Base-by-base conservation (phyloP, 2,113 vertebrate species). In the Zosterops pallidus region DNA sequence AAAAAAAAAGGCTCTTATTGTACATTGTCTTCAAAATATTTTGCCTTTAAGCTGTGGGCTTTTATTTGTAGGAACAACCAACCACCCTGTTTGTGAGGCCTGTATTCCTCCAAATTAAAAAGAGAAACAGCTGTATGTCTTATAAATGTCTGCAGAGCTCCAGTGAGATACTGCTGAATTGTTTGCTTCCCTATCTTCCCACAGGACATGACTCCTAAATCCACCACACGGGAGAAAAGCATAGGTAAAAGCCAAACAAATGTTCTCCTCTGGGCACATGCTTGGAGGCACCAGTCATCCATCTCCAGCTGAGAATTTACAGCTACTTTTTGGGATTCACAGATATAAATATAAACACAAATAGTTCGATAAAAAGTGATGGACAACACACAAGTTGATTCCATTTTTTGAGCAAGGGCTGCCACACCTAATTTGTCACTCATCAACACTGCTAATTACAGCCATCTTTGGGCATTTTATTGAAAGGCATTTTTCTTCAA, bases 11-110 rank as follows among this genome's bases (percentile, higher is more conserved):
- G 44, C 63, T 95, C 95, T 97, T 97, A 97, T 98, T 98, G 95
- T 97, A 97, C 89, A 97, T 98, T 98, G 97, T 98, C 97, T 98
- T 96, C 67, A 96, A 97, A 97, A 92, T 97, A 97, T 97, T 97
- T 98, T 98, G 95, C 95, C 96, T 97, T 96, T 98, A 96, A 98
- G 94, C 96, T 96, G 95, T 91, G 95, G 87, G 92, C 89, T 97
- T 98, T 97, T 96, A 97, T 97, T 97, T 95, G 96, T 94, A 97
- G 94, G 96, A 97, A 95, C 83, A 96, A 91, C 86, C 90, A 96
- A 92, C 64, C 79, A 93, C 93, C 42, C 87, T 84, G 71, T 95
- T 96, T 96, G 92, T 75, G 44, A 96, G 93, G 94, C 89, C 77
- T 89, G 62, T 92, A 92, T 91, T 94, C 37, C 86, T 93, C 68